A percentile compares a stretch with the other conserved stretches of the same genome.
phyloP scores from a whole-genome alignment of 2,888 invertebrate genomes.

The Campopleginae sp. region DNA sequence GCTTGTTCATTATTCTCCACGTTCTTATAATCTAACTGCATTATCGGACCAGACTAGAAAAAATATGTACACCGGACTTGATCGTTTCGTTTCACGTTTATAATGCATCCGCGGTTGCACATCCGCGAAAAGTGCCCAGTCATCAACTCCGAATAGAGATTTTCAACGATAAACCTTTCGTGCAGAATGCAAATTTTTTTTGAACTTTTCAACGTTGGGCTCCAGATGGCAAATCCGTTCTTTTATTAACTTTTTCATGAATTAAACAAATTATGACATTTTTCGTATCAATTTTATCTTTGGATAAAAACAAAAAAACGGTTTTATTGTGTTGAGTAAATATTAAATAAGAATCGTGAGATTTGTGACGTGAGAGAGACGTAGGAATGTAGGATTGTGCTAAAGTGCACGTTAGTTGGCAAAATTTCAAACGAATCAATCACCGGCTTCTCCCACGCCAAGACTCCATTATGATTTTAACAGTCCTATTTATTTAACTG shows the following conservation, averaged over 20 bases:
- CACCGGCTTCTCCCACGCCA: slow-evolving; percentile 64
- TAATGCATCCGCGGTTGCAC: neutral
- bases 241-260: too few species aligned
- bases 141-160: neutral
- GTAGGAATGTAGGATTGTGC: slow-evolving; percentile 1
- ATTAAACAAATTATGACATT: too few species aligned
- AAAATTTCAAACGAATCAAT: slow-evolving; percentile 67
- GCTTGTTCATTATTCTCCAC: neutral
- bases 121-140: neutral
- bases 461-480: slow-evolving; percentile 69
- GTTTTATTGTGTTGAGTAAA: too few species aligned
- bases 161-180: neutral
- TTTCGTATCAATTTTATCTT: too few species aligned
- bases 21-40: neutral
- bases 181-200: neutral
- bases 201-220: too few species aligned
- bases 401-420: slow-evolving; percentile 66
- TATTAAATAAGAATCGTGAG: too few species aligned
- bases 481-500: slow-evolving; percentile 68
- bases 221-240: too few species aligned
- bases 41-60: too few species aligned
- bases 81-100: neutral
- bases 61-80: neutral
- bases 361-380: too few species aligned
- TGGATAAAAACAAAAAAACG: too few species aligned